Base-by-base conservation (phyloP, 1,140 invertebrate species). In the Lepidurus arcticus region DNA sequence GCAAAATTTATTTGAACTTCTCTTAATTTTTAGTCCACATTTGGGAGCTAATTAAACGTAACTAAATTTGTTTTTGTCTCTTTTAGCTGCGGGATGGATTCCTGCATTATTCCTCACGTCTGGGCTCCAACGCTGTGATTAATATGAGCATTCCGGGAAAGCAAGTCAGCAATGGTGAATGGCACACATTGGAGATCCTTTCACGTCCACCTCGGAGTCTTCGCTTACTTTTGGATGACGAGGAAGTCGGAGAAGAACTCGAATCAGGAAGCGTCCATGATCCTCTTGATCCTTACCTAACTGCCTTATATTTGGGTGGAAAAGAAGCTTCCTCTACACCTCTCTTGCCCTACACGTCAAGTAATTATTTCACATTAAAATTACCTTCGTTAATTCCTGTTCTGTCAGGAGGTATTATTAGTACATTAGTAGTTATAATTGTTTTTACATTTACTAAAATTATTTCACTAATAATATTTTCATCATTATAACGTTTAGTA, bases 281-380 rank as follows among this genome's bases (percentile, higher is more conserved):
- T 83, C 96, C 96, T 83, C 86, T 96, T 9, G 95, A 96, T 85
- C 94, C 94, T 1, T 96, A 96, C 83, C 85, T 97, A 9, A 93
- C 93, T 0, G 87, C 89, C 6, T 82, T 97, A 1, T 91, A 90
- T 0, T 83, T 96, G 73, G 95, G 94, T 42, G 94, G 93, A 89
- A 0, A 87, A 88, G 80, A 82, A 83, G 44, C 86, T 87, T 76
- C 82, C 85, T 7, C 90, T 90, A 87, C 88, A 83, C 83, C 87
- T 74, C 82, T 78, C 75, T 85, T 87, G 79, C 86, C 88, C 77
- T 81, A 79, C 74, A 34, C 73, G 7, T 79, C 53, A 24, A 65
- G 78, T 78, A 75, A 78, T 34, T 11, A 43, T 44, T 43, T 76
- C 42, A 10, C 9, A n/a, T 21, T 74, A 42, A 16, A 16, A 21